Base-by-base conservation (phyloP, 2,888 invertebrate species). In the Phragmatobia fuliginosa region DNA sequence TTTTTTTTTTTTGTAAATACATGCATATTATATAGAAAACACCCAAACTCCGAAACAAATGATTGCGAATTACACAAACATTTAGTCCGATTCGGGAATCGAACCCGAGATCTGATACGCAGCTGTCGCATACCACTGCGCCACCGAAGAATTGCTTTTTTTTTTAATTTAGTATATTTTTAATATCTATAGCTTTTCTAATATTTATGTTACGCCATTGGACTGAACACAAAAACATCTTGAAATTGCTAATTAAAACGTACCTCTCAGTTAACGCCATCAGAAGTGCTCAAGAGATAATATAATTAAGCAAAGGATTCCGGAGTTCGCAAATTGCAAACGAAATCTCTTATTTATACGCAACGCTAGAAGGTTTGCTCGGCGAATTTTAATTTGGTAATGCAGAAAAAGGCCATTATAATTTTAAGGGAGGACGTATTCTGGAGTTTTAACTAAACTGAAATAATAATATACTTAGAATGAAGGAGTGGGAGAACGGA, bases 311-410 rank as follows among this genome's bases (percentile, higher is more conserved):
- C 85, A 88, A 90, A 90, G 88, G 89, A 90, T 90, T 90, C 85
- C 79, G 76, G 83, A 86, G 86, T 88, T 88, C 79, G 88, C 89
- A 89, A 90, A 89, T 90, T 87, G 87, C 84, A 82, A 77, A 82
- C 75, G 81, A 83, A 87, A 88, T 87, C 87, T 87, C 86, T 89
- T 91, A 90, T 91, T 90, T 90, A 90, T 88, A 87, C 86, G 85
- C 82, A 85, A 87, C 87, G 86, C 81, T 78, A 80, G 79, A 81
- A 83, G 82, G 84, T 86, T 86, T 85, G 87, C 88, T 89, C 88
- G 86, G 88, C 88, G 89, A 91, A 90, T 92, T 90, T 92, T 91
- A 92, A 91, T 92, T 90, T 84, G 83, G 85, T 90, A 88, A 90
- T 88, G 87, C 86, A 87, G 84, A 84, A 83, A 71, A 68, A 70